phyloP scores from a whole-genome alignment of 2,113 vertebrate genomes.

The Corynorhinus townsendii region DNA sequence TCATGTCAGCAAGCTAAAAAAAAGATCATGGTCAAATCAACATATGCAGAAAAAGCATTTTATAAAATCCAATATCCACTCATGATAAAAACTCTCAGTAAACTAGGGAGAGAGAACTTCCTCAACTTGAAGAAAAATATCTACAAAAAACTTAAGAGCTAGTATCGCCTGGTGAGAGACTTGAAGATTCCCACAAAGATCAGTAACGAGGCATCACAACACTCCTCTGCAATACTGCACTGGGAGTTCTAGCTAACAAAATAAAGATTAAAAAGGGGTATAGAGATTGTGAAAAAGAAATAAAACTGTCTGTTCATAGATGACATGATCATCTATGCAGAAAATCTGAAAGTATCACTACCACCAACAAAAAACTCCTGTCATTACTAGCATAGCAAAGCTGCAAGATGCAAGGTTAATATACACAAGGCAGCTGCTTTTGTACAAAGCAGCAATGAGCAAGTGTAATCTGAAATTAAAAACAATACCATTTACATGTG shows the following conservation, averaged over 20 bases:
- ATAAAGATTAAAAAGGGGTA: background rate
- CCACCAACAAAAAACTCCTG: background rate
- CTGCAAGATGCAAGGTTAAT: background rate
- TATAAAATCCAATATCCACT: background rate
- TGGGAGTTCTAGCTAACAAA: background rate
- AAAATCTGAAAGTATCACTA: background rate
- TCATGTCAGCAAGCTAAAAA: background rate
- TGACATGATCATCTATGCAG: no score
- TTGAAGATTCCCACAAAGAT: background rate
- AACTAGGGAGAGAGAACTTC: background rate
- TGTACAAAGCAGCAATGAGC: background rate
- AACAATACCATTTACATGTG: background rate
- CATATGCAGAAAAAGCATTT: background rate
- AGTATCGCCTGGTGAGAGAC: background rate
- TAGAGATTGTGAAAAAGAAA: background rate
- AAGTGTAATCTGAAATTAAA: background rate
- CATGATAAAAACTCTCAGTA: background rate
- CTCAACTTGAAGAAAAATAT: background rate
- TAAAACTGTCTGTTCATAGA: background rate
- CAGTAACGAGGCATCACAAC: background rate
- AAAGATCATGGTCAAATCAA: background rate
- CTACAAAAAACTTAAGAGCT: background rate
- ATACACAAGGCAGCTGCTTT: background rate
- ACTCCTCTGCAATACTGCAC: background rate
- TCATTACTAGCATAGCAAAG: background rate